Percentiles rank a stretch among this genome's conserved stretches.
phyloP scores from a whole-genome alignment of 1,140 invertebrate species.

The Meloidogyne exigua region DNA sequence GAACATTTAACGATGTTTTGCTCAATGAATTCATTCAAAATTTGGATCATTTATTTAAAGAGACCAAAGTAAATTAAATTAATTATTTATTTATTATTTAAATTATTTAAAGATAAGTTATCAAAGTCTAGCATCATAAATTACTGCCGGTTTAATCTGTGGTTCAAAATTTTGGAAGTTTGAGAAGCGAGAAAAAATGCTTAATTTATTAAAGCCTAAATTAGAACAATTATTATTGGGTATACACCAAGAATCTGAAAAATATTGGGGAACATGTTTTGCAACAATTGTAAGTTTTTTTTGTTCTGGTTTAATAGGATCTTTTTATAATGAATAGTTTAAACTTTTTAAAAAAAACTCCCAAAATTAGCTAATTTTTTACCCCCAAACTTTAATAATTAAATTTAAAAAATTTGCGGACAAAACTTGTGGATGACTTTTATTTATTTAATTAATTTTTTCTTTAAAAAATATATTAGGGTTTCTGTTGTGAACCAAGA shows the following conservation, averaged over 20 bases:
- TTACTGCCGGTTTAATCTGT: constrained; percentile 74
- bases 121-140: constrained; percentile 81
- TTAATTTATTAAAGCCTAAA: constrained; percentile 64
- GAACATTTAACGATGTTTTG: constrained; percentile 74
- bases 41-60: constrained; percentile 71
- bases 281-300: constrained; percentile 63
- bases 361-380: too few relatives aligned
- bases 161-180: constrained; percentile 82
- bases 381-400: too few relatives aligned
- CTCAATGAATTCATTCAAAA: constrained; percentile 71
- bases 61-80: constrained; percentile 66
- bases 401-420: too few relatives aligned
- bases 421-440: too few relatives aligned
- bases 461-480: too few relatives aligned
- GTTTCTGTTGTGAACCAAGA: constrained; percentile 50
- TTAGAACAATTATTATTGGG: constrained; percentile 61
- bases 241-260: constrained; percentile 69
- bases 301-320: too few relatives aligned
- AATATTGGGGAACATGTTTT: constrained; percentile 78
- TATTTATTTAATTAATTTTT: too few relatives aligned
- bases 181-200: constrained; percentile 66
- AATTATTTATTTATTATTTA: background rate
- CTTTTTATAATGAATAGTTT: background rate
- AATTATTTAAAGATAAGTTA: constrained; percentile 69
- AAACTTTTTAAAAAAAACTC: too few relatives aligned